Base-by-base conservation (phyloP, 2,113 vertebrate species). In the Pachypanchax playfairii region DNA sequence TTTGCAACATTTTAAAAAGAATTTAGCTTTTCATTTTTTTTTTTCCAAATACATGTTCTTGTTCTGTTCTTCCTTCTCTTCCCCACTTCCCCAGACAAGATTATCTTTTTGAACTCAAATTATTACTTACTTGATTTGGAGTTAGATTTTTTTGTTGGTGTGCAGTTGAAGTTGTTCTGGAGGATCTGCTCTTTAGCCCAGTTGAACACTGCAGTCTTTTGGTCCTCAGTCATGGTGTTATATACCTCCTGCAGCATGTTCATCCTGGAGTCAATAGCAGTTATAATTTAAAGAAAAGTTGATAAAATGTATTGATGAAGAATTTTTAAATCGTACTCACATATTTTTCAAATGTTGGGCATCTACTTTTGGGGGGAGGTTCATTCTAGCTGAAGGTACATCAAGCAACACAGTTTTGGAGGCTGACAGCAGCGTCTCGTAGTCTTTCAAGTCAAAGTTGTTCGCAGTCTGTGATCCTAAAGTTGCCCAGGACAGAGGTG, bases 141-240 rank as follows among this genome's bases (percentile, higher is more conserved):
- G 2, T 49, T 15, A 5, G 54, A 5, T 14, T 38, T 6, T 29
- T 60, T 52, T 15, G 1, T 72, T 25, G 44, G 35, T 8, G 62
- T 82, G 44, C 88, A 90, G 72, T 31, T 85, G 51, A 74, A 84
- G 44, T 75, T 2, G 15, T 79, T 81, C 50, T 77, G 42, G 5
- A 25, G 5, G 38, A 91, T 64, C 50, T 70, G 78, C 3, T 81
- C 65, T 65, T 84, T 92, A 1, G 42, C 52, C 91, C 90, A 92
- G 1, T 58, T 59, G 2, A 26, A 49, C 54, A 91, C 75, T 10
- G 21, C 1, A 5, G 18, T 43, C 43, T 44, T 84, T 47, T 86
- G 68, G 1, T 28, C 17, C 3, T 80, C 38, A n/a, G 86, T 65
- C 49, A 85, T 83, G 17, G 5, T 1, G 1, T 9, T n/a, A 25